Conservation (phyloP, 2,113 vertebrate species). For the Pelecanoides urinatrix region DNA sequence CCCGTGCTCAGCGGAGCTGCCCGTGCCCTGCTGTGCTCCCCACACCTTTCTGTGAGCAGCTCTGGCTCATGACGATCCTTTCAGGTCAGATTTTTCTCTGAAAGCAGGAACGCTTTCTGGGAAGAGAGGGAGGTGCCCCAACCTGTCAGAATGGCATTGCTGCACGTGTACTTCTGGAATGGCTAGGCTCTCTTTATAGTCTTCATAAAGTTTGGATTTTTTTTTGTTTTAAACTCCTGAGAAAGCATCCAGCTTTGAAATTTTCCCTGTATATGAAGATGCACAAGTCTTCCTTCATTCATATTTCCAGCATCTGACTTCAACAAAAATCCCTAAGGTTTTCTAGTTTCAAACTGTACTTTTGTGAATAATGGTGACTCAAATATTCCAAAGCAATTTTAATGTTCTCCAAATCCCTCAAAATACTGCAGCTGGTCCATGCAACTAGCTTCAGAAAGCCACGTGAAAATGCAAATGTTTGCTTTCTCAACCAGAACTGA, state of each 20-base stretch:
- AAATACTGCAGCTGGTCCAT: not conserved
- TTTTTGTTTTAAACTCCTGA: not conserved
- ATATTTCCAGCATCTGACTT: not conserved
- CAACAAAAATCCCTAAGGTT: not conserved
- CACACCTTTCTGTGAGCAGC: not conserved
- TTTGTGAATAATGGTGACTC: not conserved
- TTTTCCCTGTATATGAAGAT: not conserved
- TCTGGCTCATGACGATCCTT: not conserved
- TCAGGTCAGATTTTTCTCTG: not conserved
- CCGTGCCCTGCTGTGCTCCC: not conserved
- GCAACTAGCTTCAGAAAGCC: slow-evolving; percentile 9
- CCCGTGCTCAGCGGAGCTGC: rapidly evolving
- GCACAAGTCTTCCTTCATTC: not conserved
- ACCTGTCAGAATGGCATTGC: not conserved
- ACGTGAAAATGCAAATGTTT: slow-evolving; percentile 56
- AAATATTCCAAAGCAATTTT: slow-evolving; percentile 6
- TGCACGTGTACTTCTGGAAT: not conserved
- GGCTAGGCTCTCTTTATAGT: not conserved
- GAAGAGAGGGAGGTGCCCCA: not conserved
- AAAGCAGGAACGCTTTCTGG: not conserved
- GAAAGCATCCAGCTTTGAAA: not conserved
- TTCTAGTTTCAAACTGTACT: not conserved
- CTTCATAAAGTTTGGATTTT: not conserved
- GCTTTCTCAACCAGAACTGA: slow-evolving; percentile 47
- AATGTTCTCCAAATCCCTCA: not conserved